Percentiles rank a stretch among this genome's conserved stretches.
phyloP scores from a whole-genome alignment of 2,888 invertebrate genomes.

The Phaedon cochleariae region DNA sequence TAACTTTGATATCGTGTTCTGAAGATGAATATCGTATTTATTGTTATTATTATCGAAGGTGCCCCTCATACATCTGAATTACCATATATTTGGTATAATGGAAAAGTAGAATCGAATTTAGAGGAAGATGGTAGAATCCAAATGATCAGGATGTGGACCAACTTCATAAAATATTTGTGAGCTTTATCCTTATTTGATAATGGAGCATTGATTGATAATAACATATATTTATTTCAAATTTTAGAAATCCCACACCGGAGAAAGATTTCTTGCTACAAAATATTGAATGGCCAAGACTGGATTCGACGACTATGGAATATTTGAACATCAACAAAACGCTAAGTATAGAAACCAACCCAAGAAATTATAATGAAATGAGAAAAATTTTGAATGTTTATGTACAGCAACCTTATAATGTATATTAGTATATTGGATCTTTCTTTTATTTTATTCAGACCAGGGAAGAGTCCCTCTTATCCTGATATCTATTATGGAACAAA shows the following conservation, averaged over 20 bases:
- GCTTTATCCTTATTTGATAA: neutral
- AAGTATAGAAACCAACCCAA: constrained; percentile 3
- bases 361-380: neutral
- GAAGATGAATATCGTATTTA: too few species aligned
- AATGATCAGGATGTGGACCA: constrained; percentile 16
- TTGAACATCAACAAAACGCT: constrained; percentile 19
- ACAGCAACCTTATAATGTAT: neutral
- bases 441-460: too few species aligned
- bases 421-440: too few species aligned
- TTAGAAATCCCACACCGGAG: constrained; percentile 26
- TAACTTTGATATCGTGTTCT: too few species aligned
- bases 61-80: neutral
- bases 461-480: too few species aligned
- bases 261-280: constrained; percentile 10
- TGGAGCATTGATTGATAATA: too few species aligned
- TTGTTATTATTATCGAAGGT: neutral
- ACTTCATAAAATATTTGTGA: constrained; percentile 28
- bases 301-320: constrained; percentile 10
- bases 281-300: constrained; percentile 15
- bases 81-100: neutral
- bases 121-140: neutral
- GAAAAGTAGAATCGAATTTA: neutral
- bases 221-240: neutral
- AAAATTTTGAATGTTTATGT: neutral
- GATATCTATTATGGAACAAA: too few species aligned